These are phyloP conservation scores for Eristalis arbustorum DNA, from an alignment of 2,888 invertebrate genomes.

Conservation along the genomic window DNA sequence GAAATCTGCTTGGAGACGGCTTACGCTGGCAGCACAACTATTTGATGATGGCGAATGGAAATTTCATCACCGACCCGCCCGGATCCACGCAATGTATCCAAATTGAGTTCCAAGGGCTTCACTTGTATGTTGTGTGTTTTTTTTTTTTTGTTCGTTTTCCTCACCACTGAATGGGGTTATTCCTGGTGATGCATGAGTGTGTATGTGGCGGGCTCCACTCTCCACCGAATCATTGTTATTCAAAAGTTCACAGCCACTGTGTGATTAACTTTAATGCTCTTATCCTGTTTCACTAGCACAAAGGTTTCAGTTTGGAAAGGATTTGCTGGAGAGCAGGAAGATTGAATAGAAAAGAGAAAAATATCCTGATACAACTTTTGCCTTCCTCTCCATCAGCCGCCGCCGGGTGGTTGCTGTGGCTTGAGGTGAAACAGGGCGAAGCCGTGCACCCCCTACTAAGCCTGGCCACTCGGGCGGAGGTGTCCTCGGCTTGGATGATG, in stretches of 20 bases:
- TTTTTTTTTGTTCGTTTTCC: slow-evolving; percentile 15
- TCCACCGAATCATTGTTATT: slow-evolving; percentile 45
- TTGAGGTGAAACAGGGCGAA: neutral
- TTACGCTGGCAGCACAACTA: slow-evolving; percentile 2
- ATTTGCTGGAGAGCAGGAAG: slow-evolving; percentile 31
- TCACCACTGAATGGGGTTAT: slow-evolving; percentile 43
- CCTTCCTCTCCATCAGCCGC: slow-evolving; percentile 19
- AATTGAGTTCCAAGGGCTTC: slow-evolving; percentile 37
- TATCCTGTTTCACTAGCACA: slow-evolving; percentile 48
- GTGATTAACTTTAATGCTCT: slow-evolving; percentile 67
- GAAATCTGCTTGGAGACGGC: slow-evolving; percentile 12
- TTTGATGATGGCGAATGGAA: slow-evolving; percentile 41
- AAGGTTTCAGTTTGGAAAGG: slow-evolving; percentile 35
- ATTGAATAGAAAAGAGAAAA: slow-evolving; percentile 28
- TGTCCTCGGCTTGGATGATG: neutral
- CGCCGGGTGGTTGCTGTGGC: neutral
- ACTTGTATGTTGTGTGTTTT: neutral
- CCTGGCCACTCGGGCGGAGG: neutral
- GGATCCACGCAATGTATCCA: slow-evolving; percentile 15
- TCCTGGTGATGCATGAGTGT: slow-evolving; percentile 29
- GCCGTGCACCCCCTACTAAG: neutral
- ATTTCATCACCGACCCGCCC: slow-evolving; percentile 16
- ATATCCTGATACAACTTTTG: slow-evolving; percentile 48
- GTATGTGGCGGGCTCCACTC: neutral
- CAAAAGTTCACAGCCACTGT: slow-evolving; percentile 61